Base-by-base conservation (phyloP, 2,888 invertebrate species). In the Yponomeuta plumbellus region DNA sequence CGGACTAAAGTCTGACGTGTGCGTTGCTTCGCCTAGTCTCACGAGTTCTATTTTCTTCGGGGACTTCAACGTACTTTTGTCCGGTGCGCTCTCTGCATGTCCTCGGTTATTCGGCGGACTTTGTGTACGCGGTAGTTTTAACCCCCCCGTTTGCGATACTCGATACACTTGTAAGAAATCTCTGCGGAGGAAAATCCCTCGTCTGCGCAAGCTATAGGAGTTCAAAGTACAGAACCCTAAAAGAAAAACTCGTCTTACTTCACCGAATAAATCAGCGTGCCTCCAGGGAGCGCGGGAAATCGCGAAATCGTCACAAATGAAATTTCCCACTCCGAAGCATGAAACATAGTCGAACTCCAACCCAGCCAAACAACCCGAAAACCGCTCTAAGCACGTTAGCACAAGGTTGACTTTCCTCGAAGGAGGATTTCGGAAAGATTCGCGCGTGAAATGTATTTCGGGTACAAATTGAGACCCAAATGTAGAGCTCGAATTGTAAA, bases 271-370 rank as follows among this genome's bases (percentile, higher is more conserved):
- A 88, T 88, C 88, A 88, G 84, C 83, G 77, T 73, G 70, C 76
- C 80, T 86, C 79, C 76, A 84, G 86, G 84, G 78, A 79, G 77
- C 80, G 71, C 75, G 75, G 76, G 77, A 83, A 85, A 85, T 88
- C 86, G 85, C 81, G 80, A 82, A 88, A 86, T 86, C 83, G 85
- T 84, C 86, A 81, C 85, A 88, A 88, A 89, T 88, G 85, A 89
- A 89, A 88, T 89, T 88, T 88, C 85, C 83, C 80, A 85, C 86
- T 83, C 78, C 80, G 74, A 78, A 77, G 75, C 80, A 70, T 80
- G 80, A 79, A 83, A 80, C 80, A 80, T 80, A 80, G 81, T 80
- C 72, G 77, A 76, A 76, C 76, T 72, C 75, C 75, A 76, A 68
- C 66, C 22, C 8, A 40, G 2, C 10, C 44, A n/a, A 65, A 2